phyloP scores from a whole-genome alignment of 2,888 invertebrate genomes.

The Notodonta dromedarius region DNA sequence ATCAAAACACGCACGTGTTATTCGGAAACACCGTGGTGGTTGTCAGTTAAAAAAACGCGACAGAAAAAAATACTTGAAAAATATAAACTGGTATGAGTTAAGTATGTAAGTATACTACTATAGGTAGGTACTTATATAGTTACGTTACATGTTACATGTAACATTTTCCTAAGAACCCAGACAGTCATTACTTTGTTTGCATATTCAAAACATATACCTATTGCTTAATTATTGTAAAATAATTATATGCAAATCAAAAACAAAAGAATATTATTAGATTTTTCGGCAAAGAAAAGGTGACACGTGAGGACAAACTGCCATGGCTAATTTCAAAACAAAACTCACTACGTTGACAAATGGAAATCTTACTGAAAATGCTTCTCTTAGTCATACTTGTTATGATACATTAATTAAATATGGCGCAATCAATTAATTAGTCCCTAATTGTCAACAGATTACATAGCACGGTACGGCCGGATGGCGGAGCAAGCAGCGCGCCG shows the following conservation, averaged over 20 bases:
- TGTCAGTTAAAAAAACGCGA: no score
- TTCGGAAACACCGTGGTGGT: no score
- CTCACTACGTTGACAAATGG: neutral
- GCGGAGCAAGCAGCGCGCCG: conserved; percentile 95
- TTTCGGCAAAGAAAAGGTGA: neutral
- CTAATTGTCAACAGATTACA: conserved; percentile 88
- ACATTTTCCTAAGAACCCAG: no score
- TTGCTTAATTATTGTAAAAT: neutral
- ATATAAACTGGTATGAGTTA: no score
- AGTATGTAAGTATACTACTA: no score
- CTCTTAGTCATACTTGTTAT: no score
- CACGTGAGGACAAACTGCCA: neutral
- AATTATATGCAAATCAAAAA: neutral
- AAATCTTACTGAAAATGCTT: neutral
- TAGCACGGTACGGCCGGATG: conserved; percentile 97
- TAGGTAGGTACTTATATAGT: no score
- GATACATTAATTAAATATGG: no score
- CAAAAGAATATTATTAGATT: neutral
- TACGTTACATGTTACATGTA: no score
- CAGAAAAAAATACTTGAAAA: no score
- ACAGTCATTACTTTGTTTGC: neutral
- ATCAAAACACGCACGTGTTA: no score
- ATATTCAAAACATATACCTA: neutral
- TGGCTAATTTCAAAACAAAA: neutral
- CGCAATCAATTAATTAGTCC: conserved; percentile 16